Base-by-base conservation (phyloP, 2,888 invertebrate genomes). In the Phorcus lineatus region DNA sequence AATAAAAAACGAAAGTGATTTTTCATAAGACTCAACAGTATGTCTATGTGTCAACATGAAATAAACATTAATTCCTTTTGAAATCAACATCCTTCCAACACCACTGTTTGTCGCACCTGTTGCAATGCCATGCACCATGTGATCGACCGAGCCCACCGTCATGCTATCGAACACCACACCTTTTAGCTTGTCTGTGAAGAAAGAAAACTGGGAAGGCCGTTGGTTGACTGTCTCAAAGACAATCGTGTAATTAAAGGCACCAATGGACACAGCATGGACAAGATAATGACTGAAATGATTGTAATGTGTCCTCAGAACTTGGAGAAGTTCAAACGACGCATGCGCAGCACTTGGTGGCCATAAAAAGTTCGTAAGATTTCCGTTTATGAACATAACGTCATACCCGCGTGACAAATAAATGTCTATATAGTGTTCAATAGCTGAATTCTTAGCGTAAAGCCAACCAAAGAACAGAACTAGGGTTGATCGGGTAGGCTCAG, bases 391-490 rank as follows among this genome's bases (percentile, higher is more conserved):
- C 52, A 57, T n/a, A 7, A 55, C 55, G 57, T 57, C 77, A 22
- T 36, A 57, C 17, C 77, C 77, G 36, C 77, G 77, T 9, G 24
- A 31, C 11, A 55, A 22, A 57, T 77, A 77, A 31, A 77, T n/a
- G 16, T 28, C 19, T 6, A 17, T 17, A 16, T 77, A 36, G 28
- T 57, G 28, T 9, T 53, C 77, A 3, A 54, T 1, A 9, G 54
- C 19, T n/a, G n/a, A 28, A 2, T 3, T 24, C 36, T 77, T 77
- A 9, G 77, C 57, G 28, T 36, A 40, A 2, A 54, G 57, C 77
- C 77, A 77, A 4, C 54, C 53, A 36, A 77, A 77, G n/a, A 77
- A 55, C 3, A 77, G n/a, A 4, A 77, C 57, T 36, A 77, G 55
- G 55, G 36, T 31, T 16, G 47, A 47, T 6, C 1, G 47, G 47